phyloP scores from a whole-genome alignment of 2,888 invertebrate species.

The Tubiluchus corallicola region DNA sequence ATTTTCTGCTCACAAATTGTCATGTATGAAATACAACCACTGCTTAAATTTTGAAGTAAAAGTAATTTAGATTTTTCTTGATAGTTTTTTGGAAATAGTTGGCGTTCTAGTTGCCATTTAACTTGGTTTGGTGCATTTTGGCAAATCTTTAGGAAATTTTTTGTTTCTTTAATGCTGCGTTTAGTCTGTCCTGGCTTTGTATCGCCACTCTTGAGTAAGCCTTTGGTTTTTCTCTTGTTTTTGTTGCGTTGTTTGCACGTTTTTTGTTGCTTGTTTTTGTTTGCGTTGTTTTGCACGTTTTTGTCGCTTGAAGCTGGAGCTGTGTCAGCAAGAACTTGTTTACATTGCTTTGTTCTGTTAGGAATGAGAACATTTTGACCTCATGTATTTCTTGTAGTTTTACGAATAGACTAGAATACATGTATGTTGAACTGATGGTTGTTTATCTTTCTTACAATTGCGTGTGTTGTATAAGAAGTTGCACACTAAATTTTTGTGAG shows the following conservation, averaged over 20 bases:
- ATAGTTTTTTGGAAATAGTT: conserved; percentile 16
- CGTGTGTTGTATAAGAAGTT: too few relatives aligned
- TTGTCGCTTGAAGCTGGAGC: neutral
- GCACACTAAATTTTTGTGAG: too few relatives aligned
- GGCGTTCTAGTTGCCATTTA: conserved; percentile 12
- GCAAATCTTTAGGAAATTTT: too few relatives aligned
- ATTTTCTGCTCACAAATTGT: too few relatives aligned
- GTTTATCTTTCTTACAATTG: too few relatives aligned
- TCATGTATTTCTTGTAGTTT: too few relatives aligned
- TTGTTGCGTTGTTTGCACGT: neutral
- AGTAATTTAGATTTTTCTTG: conserved; percentile 14
- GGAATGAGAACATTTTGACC: too few relatives aligned
- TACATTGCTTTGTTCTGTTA: neutral
- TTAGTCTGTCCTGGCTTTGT: conserved; percentile 31
- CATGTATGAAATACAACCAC: too few relatives aligned
- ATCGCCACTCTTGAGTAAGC: conserved; percentile 30
- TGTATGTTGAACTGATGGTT: too few relatives aligned
- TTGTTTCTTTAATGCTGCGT: too few relatives aligned
- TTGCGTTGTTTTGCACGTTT: conserved; percentile 2
- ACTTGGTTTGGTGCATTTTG: neutral
- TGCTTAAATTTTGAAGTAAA: too few relatives aligned
- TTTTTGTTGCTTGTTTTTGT: conserved; percentile 6
- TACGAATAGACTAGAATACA: too few relatives aligned
- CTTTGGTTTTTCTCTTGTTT: conserved; percentile 10
- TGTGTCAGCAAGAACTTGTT: conserved; percentile 8